Base-by-base conservation (phyloP, 2,888 invertebrate species). In the Nomada fabriciana region DNA sequence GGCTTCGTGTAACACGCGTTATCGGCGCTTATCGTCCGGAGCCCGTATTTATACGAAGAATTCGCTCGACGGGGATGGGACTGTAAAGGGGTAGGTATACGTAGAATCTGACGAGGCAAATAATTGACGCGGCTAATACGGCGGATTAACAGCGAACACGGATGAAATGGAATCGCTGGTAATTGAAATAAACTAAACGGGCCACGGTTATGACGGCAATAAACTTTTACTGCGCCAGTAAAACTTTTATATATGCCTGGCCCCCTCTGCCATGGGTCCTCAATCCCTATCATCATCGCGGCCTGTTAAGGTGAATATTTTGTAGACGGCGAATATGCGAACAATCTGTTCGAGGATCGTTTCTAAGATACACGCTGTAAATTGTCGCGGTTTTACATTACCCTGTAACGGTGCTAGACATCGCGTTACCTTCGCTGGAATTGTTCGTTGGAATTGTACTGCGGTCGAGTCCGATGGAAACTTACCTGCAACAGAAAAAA, bases 151-250 rank as follows among this genome's bases (percentile, higher is more conserved):
- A 72, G 76, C 25, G 75, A 55, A 78, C 53, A 75, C 71, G 80
- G 47, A 43, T 36, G 69, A 80, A 80, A 68, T 78, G 70, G 61
- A 76, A 87, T 77, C 63, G 87, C 50, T 60, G 61, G 77, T 81
- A 82, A 87, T 87, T 82, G 88, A 82, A 86, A 88, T 84, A 80
- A 86, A 74, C 78, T 69, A 75, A 80, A 82, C 80, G 78, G 74
- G 76, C 64, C 60, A 53, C 53, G 61, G 75, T 84, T 84, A 80
- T 80, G 76, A 64, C 69, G 53, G 80, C 69, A 59, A 71, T 84
- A 87, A 86, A 87, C 63, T 88, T 88, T 87, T 83, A 88, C 57
- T 72, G 43, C 77, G 50, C 20, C 72, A n/a, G 60, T 84, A 82
- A 84, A 88, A 88, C 61, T 86, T 84, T 86, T 79, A 88, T 87